Evolutionary conservation across 2,797 vertebrate species (phyloP).

Genomic region (Neopelma chrysocephalum): DNA sequence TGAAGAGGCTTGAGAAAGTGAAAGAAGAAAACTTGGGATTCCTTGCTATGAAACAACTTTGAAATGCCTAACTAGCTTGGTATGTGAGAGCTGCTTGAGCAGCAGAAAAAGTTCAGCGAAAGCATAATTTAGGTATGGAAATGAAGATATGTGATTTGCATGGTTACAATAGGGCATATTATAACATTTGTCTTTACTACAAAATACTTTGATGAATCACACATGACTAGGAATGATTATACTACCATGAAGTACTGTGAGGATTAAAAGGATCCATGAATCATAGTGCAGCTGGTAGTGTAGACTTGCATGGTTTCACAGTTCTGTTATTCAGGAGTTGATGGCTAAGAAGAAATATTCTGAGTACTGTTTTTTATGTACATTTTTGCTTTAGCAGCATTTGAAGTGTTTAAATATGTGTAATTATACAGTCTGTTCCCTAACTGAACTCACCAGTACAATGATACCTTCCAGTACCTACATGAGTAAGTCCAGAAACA

Average conservation of each 20-base stretch:
- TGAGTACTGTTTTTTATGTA: not conserved
- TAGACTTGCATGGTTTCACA: slow-evolving; percentile 40
- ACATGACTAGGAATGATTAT: slow-evolving; percentile 61
- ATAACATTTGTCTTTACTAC: slow-evolving; percentile 63
- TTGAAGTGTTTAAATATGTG: slow-evolving; percentile 8
- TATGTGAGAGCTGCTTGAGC: slow-evolving; percentile 32
- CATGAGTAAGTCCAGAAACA: not conserved
- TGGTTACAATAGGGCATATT: slow-evolving; percentile 60
- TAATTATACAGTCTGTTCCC: not conserved
- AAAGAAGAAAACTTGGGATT: not conserved
- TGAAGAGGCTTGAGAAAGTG: not conserved
- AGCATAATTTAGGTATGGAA: slow-evolving; percentile 62
- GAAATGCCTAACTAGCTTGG: not conserved
- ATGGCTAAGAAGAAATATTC: slow-evolving; percentile 42
- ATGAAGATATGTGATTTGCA: slow-evolving; percentile 59
- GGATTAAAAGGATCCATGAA: slow-evolving; percentile 61
- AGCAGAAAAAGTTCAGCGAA: slow-evolving; percentile 33
- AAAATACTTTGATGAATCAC: slow-evolving; percentile 67
- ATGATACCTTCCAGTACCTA: slow-evolving; percentile 16
- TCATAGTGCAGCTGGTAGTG: slow-evolving; percentile 65
- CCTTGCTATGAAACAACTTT: not conserved
- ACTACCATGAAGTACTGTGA: slow-evolving; percentile 50
- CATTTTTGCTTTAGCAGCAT: not conserved
- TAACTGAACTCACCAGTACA: not conserved
- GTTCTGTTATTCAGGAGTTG: slow-evolving; percentile 35